Evolutionary conservation across 2,888 invertebrate genomes (phyloP), one percentile per base, ranked within the genome.

Genomic region (Caenorhabditis virilis): DNA sequence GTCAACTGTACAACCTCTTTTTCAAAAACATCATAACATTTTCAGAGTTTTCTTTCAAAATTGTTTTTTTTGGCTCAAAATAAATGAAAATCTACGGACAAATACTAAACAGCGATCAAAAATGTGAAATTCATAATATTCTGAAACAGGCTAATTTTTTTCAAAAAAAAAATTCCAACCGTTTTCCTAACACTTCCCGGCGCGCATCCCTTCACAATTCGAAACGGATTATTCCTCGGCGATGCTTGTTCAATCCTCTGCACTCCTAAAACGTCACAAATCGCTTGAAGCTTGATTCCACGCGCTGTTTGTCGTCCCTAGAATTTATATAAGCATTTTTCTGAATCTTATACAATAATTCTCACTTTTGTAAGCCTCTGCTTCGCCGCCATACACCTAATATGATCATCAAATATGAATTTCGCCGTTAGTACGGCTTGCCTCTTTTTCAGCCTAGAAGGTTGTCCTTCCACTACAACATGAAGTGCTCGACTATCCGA

Each of bases 341-440:
- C 7, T n/a, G 9, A 27, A 48, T 26, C 3, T 22, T 42, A 7
- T n/a, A 45, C 30, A 38, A 38, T 20, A 38, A 20, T 38, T 18
- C 38, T 36, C 39, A 86, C 86, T 74, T 86, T 86, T 2, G 84
- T 84, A 18, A 87, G 76, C 27, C 91, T 91, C 84, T 97, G 97
- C 82, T 95, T 97, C 23, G 97, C 97, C 18, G 97, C 95, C 95
- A 97, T 95, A 83, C 95, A 97, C 27, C 97, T 88, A 74, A 98
- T 98, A 84, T 97, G 95, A 86, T 98, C 98, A 83, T 98, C 97
- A 84, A 98, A 98, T 63, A 95, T 89, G 85, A 98, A 95, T 85
- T 91, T 93, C 11, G 93, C 92, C 3, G 91, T 89, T 9, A 94
- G 85, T n/a, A 93, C 85, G 0, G 92, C 91, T 0, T 90, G 88